Conservation (phyloP, 2,888 invertebrate genomes). For the Belgica antarctica region DNA sequence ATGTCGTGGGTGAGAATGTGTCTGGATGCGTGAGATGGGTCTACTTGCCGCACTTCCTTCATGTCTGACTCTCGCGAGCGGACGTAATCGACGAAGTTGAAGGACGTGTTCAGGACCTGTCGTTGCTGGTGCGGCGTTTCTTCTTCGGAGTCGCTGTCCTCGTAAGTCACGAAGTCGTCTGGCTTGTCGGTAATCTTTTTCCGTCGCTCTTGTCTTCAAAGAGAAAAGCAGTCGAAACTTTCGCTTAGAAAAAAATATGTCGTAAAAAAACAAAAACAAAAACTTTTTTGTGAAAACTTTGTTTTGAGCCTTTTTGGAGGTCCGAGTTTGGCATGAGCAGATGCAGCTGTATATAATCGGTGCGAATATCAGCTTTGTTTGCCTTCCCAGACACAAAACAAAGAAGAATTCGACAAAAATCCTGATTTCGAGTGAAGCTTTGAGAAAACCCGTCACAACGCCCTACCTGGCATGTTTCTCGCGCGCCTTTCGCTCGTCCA, state of each 20-base stretch:
- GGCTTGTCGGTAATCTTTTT: constrained; percentile 77
- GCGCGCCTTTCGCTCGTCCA: constrained; percentile 72
- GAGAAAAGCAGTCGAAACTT: too few species aligned
- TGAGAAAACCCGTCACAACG: neutral
- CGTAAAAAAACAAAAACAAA: too few species aligned
- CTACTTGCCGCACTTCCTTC: constrained; percentile 67
- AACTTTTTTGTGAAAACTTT: too few species aligned
- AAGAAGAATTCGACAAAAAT: too few species aligned
- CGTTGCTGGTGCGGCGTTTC: constrained; percentile 72
- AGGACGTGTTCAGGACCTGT: constrained; percentile 72
- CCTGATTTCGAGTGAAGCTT: neutral
- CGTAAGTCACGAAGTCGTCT: constrained; percentile 86
- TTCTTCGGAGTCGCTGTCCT: constrained; percentile 83
- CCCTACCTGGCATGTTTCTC: constrained; percentile 60
- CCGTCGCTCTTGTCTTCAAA: constrained; percentile 64
- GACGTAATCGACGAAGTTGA: constrained; percentile 83
- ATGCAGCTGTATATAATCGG: too few species aligned
- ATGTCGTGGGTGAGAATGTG: constrained; percentile 88
- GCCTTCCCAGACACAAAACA: too few species aligned
- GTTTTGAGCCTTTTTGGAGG: too few species aligned
- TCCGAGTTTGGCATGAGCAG: too few species aligned
- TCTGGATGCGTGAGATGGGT: constrained; percentile 77
- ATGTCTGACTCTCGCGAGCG: constrained; percentile 72
- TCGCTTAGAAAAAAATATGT: too few species aligned
- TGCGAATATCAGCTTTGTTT: too few species aligned